These are phyloP conservation scores for Sapajus apella DNA, from an alignment of 2,113 vertebrate genomes.

Conservation along the genomic window DNA sequence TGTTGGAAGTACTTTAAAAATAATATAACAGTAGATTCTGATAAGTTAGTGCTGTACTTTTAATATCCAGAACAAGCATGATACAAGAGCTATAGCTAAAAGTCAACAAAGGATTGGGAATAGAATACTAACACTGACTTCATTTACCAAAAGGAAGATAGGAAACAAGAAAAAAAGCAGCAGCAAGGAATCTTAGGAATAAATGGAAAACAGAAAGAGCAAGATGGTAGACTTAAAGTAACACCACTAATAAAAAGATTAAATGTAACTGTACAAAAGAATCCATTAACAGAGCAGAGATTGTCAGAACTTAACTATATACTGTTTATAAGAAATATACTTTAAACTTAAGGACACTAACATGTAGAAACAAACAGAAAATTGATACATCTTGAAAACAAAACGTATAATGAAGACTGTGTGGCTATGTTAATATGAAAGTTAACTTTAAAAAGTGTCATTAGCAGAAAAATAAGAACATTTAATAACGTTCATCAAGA, in stretches of 20 bases:
- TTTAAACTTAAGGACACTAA: neutral
- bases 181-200: neutral
- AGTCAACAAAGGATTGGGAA: neutral
- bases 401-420: neutral
- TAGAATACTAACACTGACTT: neutral
- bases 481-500: neutral
- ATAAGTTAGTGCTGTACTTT: neutral
- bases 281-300: neutral
- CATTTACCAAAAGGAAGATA: neutral
- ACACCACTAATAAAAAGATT: neutral
- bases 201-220: neutral
- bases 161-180: neutral
- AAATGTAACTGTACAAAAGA: neutral
- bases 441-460: neutral
- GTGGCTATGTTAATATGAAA: neutral
- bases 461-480: neutral
- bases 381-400: neutral
- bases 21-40: neutral
- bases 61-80: neutral
- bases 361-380: neutral
- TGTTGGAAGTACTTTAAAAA: neutral
- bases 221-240: neutral
- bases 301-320: neutral
- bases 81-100: neutral
- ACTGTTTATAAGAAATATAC: neutral